Conservation (phyloP, 2,888 invertebrate species). For the Andrena fulva region DNA sequence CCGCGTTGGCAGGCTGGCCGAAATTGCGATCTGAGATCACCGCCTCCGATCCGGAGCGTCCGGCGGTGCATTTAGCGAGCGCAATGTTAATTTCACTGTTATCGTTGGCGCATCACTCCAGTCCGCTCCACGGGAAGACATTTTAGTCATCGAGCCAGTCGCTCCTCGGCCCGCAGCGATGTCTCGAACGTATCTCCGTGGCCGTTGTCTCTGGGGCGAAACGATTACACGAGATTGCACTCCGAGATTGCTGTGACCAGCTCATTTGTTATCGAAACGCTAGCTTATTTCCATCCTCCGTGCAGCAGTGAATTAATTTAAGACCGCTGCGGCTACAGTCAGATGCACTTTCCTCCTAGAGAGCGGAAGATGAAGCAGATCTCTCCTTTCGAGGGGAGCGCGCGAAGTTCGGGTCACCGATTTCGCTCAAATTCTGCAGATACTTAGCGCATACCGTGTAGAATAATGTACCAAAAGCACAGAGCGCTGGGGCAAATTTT, state of each 20-base stretch:
- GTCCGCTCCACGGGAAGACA: background rate
- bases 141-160: constrained; percentile 11
- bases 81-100: constrained; percentile 26
- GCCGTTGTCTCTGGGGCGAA: constrained; percentile 7
- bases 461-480: too few species aligned
- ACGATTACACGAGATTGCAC: constrained; percentile 36
- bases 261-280: constrained; percentile 22
- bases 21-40: constrained; percentile 21
- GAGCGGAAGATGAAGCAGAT: background rate
- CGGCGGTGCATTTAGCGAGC: background rate
- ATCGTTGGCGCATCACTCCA: constrained; percentile 15
- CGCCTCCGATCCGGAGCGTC: background rate
- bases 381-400: too few species aligned
- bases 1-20: background rate
- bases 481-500: too few species aligned
- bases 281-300: constrained; percentile 8
- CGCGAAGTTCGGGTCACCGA: too few species aligned
- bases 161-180: background rate
- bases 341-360: constrained; percentile 4
- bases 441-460: too few species aligned
- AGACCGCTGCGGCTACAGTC: background rate
- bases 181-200: background rate
- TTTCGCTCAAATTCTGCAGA: too few species aligned
- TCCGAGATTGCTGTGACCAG: constrained; percentile 1
- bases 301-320: constrained; percentile 14